Evolutionary conservation across 2,113 vertebrate species (phyloP), one percentile per base, ranked within the genome.

Genomic region (Labeo catla): DNA sequence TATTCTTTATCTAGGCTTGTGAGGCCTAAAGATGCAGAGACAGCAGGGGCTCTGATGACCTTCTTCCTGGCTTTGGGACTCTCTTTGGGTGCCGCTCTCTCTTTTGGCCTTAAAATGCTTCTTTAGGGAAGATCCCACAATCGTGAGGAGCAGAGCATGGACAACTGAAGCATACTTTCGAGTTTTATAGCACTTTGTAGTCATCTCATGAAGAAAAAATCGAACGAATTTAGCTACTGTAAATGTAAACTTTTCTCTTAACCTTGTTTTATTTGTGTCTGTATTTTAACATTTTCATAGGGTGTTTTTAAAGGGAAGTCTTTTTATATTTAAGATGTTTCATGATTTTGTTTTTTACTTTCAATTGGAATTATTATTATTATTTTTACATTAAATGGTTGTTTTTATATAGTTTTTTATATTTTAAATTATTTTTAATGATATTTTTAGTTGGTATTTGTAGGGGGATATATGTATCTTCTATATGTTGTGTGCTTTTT

Each of bases 1-100:
- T 54, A 21, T 43, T 87, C 28, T 13, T 74, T 76, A n/a, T 85
- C 9, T 86, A 97, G 97, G 90, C 93, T 95, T 5, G 96, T 97
- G 73, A 90, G 92, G 59, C 89, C 94, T 0, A 94, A 96, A 0
- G 96, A 97, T 87, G 93, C 93, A 0, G 97, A 97, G 89, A 94
- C 95, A 16, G 95, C 96, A 0, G 97, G 97, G 0, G 90, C 95
- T 54, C 92, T 97, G 85, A 97, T 97, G 97, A 96, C 97, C 2
- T 97, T 97, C 91, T 97, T 97, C 86, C 91, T 97, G 87, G 95
- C 96, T 0, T 91, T 97, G 89, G 97, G 97, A 11, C 92, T 97
- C 49, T 96, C 96, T 16, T 92, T 94, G 0, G 97, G 97, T 7
- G 96, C 95, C 0, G 92, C 89, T 0, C 66, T 96, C 0, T 97